Conservation (phyloP, 2,888 invertebrate species). For the Drosophila basisetae region DNA sequence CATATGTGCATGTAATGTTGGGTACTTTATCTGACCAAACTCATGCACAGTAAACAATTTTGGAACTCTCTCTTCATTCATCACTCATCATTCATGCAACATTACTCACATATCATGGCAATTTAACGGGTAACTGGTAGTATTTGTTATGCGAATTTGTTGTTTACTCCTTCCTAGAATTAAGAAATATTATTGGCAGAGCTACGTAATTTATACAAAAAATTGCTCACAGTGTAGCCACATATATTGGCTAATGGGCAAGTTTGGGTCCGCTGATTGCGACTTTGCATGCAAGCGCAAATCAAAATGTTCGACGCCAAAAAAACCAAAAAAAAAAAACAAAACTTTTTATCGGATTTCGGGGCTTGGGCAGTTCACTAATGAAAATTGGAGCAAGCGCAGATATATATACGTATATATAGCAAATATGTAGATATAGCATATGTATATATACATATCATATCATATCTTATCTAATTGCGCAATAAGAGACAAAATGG, state of each 20-base stretch:
- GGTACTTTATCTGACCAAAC: slow-evolving; percentile 38
- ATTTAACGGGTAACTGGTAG: background rate
- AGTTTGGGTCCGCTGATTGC: slow-evolving; percentile 28
- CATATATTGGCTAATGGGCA: slow-evolving; percentile 5
- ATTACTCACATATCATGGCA: background rate
- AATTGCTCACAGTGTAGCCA: slow-evolving; percentile 1
- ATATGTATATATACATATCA: slow-evolving; percentile 1
- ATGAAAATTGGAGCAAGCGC: slow-evolving; percentile 34
- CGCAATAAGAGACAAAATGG: slow-evolving; percentile 49
- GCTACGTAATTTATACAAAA: background rate
- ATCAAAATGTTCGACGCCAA: slow-evolving; percentile 19
- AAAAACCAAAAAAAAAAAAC: background rate
- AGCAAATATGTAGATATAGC: background rate
- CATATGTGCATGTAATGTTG: slow-evolving; percentile 1
- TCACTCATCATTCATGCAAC: background rate
- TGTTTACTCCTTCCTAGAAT: background rate
- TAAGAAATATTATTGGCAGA: background rate
- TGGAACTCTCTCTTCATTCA: background rate
- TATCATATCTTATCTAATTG: slow-evolving; percentile 54
- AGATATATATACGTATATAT: slow-evolving; percentile 1
- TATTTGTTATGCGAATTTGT: background rate
- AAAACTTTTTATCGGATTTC: slow-evolving; percentile 23
- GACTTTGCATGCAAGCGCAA: slow-evolving; percentile 43
- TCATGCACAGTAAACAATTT: background rate
- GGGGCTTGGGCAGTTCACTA: slow-evolving; percentile 1